A percentile compares a stretch with the other conserved stretches of the same genome.
Evolutionary conservation across 1,140 invertebrate genomes (phyloP).

Genomic region (Melipona quadrifasciata): DNA sequence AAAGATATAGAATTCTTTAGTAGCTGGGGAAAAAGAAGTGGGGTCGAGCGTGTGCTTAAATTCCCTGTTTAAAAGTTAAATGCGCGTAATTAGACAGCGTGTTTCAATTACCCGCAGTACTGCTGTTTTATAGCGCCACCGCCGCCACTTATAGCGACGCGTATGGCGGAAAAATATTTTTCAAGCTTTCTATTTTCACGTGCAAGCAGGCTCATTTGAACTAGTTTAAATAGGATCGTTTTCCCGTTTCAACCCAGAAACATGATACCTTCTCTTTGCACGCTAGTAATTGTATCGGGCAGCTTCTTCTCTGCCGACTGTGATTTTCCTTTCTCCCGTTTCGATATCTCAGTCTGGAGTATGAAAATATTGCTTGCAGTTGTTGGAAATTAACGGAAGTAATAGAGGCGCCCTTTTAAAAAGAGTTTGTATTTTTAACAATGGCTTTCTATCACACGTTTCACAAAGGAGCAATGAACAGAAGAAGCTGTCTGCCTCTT

Average conservation of each 20-base stretch:
- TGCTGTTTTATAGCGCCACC: background rate
- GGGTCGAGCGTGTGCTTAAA: background rate
- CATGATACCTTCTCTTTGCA: background rate
- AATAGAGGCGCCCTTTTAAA: too few relatives aligned
- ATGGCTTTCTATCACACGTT: background rate
- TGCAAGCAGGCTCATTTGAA: background rate
- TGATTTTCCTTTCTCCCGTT: background rate
- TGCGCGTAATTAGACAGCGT: slow-evolving; percentile 3
- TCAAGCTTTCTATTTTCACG: background rate
- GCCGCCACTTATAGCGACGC: background rate
- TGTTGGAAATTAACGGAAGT: background rate
- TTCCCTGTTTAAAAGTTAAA: slow-evolving; percentile 5
- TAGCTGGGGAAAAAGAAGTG: background rate
- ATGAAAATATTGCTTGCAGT: background rate
- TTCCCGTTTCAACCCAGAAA: background rate
- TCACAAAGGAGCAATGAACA: background rate
- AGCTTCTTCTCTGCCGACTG: background rate
- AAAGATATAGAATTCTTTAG: background rate
- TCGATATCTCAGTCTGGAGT: background rate
- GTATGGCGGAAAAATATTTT: background rate
- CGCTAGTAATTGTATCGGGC: background rate
- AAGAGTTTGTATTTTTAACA: background rate
- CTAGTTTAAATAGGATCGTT: background rate
- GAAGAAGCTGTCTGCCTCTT: too few relatives aligned
- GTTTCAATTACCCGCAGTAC: background rate